These are phyloP conservation scores for Trachelus stipa DNA, from an alignment of 2,888 invertebrate species.

Conservation along the genomic window DNA sequence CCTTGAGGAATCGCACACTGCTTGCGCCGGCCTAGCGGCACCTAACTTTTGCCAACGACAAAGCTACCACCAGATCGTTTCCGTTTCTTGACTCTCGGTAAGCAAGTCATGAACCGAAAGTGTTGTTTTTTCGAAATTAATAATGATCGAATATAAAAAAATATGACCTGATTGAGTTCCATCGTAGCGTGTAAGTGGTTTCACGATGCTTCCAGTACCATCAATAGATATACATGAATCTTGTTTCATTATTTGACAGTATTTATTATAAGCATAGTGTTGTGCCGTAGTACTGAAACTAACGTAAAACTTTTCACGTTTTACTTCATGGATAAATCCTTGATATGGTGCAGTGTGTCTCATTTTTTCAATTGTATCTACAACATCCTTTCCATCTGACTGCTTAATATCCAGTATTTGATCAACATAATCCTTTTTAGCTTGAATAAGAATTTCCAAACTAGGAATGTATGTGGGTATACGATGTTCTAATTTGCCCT, in stretches of 20 bases:
- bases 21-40: not conserved
- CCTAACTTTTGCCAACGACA: conserved; percentile 11
- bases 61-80: conserved; percentile 10
- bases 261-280: conserved; percentile 13
- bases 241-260: conserved; percentile 4
- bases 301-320: conserved; percentile 11
- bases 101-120: conserved; percentile 14
- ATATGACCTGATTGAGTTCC: conserved; percentile 16
- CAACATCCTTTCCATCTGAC: conserved; percentile 20
- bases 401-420: conserved; percentile 15
- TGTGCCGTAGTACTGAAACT: conserved; percentile 14
- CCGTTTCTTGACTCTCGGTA: conserved; percentile 14
- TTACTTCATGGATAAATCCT: conserved; percentile 14
- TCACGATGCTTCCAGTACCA: conserved; percentile 16
- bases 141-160: conserved; percentile 18
- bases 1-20: not conserved
- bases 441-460: conserved; percentile 15
- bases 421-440: conserved; percentile 16
- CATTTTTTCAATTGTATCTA: conserved; percentile 19
- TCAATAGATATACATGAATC: conserved; percentile 14
- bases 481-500: conserved; percentile 10
- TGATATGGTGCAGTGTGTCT: not conserved
- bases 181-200: conserved; percentile 3
- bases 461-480: conserved; percentile 13
- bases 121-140: conserved; percentile 14